phyloP scores from a whole-genome alignment of 2,797 vertebrate genomes.

The Lerista edwardsae region DNA sequence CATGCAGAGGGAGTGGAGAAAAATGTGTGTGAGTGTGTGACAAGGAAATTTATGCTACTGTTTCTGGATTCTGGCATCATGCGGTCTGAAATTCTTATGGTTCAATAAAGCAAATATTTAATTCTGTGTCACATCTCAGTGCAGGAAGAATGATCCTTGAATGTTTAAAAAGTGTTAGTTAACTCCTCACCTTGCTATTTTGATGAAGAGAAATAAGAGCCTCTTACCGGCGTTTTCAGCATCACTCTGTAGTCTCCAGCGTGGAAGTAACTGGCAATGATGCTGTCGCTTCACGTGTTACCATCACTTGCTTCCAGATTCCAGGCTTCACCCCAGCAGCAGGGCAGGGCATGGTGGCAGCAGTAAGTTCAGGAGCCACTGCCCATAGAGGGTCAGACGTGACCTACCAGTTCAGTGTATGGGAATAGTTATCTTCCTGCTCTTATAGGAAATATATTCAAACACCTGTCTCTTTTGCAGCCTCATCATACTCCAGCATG shows the following conservation, averaged over 20 bases:
- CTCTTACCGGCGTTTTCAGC: no score
- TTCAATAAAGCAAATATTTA: conserved; percentile 19
- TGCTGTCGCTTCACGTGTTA: no score
- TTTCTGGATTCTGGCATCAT: not conserved
- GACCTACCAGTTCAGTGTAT: not conserved
- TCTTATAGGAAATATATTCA: fast-evolving
- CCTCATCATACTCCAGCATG: not conserved
- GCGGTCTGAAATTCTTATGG: not conserved
- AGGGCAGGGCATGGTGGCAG: no score
- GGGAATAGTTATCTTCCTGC: not conserved
- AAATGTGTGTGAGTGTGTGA: not conserved
- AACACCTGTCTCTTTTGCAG: not conserved
- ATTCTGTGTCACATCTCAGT: not conserved
- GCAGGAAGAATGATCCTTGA: not conserved
- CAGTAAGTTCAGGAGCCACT: no score
- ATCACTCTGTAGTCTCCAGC: no score
- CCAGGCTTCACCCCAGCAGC: no score
- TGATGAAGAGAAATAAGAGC: not conserved
- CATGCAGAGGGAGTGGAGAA: not conserved
- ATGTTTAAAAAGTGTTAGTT: no score
- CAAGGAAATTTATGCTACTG: not conserved
- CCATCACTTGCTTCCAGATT: no score
- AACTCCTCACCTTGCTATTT: conserved; percentile 26
- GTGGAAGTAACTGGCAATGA: no score
- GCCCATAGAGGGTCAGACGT: fast-evolving